phyloP scores from a whole-genome alignment of 2,888 invertebrate species.

The Colostygia pectinataria region DNA sequence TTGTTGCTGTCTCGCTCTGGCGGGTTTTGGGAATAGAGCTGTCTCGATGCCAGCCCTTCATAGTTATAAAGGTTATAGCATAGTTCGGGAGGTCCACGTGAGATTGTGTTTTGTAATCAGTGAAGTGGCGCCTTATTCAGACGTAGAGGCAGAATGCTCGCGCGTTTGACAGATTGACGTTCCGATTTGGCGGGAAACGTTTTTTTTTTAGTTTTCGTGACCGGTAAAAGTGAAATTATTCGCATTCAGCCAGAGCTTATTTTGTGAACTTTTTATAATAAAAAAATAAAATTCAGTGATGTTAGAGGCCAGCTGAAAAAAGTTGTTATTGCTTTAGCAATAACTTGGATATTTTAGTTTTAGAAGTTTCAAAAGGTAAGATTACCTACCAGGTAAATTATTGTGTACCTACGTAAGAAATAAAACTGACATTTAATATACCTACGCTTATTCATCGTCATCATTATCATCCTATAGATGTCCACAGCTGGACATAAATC shows the following conservation, averaged over 20 bases:
- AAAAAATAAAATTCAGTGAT: constrained; percentile 60
- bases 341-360: constrained; percentile 71
- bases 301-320: constrained; percentile 68
- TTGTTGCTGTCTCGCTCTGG: constrained; percentile 59
- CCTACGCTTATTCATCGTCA: too few relatives aligned
- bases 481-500: too few relatives aligned
- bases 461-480: too few relatives aligned
- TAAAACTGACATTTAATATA: too few relatives aligned
- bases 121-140: constrained; percentile 77
- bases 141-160: constrained; percentile 72
- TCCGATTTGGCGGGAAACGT: constrained; percentile 74
- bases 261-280: constrained; percentile 50
- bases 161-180: constrained; percentile 79
- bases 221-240: constrained; percentile 42
- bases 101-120: constrained; percentile 80
- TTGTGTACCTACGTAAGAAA: background rate
- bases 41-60: constrained; percentile 68
- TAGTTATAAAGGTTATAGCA: constrained; percentile 72
- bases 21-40: constrained; percentile 54
- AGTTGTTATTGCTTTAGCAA: constrained; percentile 73
- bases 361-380: constrained; percentile 66
- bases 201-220: constrained; percentile 25
- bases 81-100: constrained; percentile 74
- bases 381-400: background rate
- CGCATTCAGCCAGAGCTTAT: constrained; percentile 45